Evolutionary conservation across 2,888 invertebrate species (phyloP), one percentile per base, ranked within the genome.

Genomic region (Kuschelorhynchus macadamiae): DNA sequence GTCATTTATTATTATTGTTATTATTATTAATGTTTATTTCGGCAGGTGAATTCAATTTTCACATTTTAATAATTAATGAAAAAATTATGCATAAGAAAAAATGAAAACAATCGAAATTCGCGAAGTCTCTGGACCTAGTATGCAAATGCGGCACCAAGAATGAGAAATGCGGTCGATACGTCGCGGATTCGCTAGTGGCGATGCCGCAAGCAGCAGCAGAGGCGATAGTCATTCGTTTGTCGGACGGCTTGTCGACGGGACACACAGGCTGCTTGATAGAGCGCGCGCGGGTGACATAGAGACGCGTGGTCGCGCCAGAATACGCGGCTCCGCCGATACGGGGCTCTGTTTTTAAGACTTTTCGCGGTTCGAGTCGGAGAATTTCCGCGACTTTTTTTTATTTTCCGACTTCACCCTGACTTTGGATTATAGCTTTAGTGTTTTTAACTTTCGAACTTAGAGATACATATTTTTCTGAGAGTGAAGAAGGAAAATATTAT

Each of bases 151-250:
- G 56, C 44, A 56, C 21, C 30, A 60, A 63, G 47, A 53, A 44
- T 53, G 61, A 61, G 32, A 53, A 61, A 55, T 55, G 61, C 67
- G 67, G 67, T 67, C 67, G 67, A 67, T 67, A 67, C 61, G 52
- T 52, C 52, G 66, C 60, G 33, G 60, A 61, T 60, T 55, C 61
- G 78, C 78, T 77, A 74, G 72, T 75, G 76, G 78, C 77, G 71
- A 75, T 77, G 78, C 78, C 78, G 78, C 77, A 76, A 79, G 78
- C 77, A 75, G 73, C 61, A 52, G 62, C 57, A 70, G 63, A 63
- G 69, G 71, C 75, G 69, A 73, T 73, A 74, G 74, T 75, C 78
- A 78, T 76, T 78, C 76, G 76, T 74, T 75, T 72, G 71, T 74
- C 71, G 76, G 71, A 72, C 71, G 74, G 67, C 68, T 71, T 44